Evolutionary conservation across 2,797 vertebrate genomes (phyloP), one percentile per base, ranked within the genome.

Genomic region (Acipenser oxyrinchus): DNA sequence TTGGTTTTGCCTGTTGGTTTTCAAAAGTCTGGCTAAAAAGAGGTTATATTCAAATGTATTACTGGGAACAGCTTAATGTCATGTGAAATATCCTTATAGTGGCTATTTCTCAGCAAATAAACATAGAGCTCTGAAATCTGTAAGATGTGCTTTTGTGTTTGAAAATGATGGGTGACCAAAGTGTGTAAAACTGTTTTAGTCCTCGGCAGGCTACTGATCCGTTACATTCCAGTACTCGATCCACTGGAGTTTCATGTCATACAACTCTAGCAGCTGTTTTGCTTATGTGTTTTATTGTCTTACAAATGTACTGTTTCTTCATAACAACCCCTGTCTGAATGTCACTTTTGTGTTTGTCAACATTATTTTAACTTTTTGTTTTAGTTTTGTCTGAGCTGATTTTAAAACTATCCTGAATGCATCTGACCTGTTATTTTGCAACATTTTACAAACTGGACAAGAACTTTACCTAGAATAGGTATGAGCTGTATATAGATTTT

Each of bases 401-500:
- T 23, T 64, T 18, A 15, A 84, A 86, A 87, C 87, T 91, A 88
- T 83, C 37, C 58, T 71, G 68, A 63, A 50, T 60, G 62, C 63
- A 51, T 53, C 37, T 64, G 64, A 64, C 58, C 62, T 64, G 61
- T 60, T 67, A 60, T 18, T 52, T 59, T 68, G 63, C 50, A 60
- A 53, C 13, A 53, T 57, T 61, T 63, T 13, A 65, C 52, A 58
- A 37, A 51, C 53, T 62, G 66, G 72, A 78, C 74, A 81, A 80
- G 72, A 76, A 65, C 81, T 80, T 77, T 72, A 77, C 72, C 10
- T 82, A 77, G 74, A 68, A 60, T 84, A 83, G 78, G 79, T 81
- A 81, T 77, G 77, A 72, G 78, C 50, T 92, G 87, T 90, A 91
- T 82, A 91, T 88, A 88, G 70, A 74, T 81, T 78, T 61, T 80